These are phyloP conservation scores for Tapirus terrestris DNA, from an alignment of 2,113 vertebrate genomes.

Conservation along the genomic window DNA sequence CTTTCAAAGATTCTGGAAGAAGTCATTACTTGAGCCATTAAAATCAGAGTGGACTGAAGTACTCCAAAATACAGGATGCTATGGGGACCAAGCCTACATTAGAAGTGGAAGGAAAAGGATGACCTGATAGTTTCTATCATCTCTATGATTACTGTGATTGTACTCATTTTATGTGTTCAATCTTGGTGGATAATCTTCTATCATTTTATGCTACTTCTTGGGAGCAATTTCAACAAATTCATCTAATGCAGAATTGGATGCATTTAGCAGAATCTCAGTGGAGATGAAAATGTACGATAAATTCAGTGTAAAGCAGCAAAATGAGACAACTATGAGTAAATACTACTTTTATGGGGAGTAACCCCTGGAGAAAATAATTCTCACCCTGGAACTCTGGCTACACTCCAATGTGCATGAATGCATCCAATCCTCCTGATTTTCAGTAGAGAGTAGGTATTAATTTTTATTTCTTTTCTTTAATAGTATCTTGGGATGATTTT, in stretches of 20 bases:
- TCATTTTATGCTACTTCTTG: slow-evolving; percentile 65
- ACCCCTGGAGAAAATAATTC: not conserved
- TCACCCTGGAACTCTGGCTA: not conserved
- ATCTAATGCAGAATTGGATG: slow-evolving; percentile 52
- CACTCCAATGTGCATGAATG: not conserved
- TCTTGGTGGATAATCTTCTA: slow-evolving; percentile 52
- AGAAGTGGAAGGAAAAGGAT: not conserved
- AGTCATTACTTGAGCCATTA: slow-evolving; percentile 55
- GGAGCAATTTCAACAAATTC: slow-evolving; percentile 65
- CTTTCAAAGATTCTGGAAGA: slow-evolving; percentile 51
- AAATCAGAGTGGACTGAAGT: slow-evolving; percentile 32
- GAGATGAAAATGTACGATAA: slow-evolving; percentile 51
- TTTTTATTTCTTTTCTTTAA: slow-evolving; percentile 47
- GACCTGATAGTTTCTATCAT: not conserved
- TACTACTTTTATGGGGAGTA: not conserved
- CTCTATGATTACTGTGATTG: slow-evolving; percentile 44
- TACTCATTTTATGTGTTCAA: slow-evolving; percentile 60
- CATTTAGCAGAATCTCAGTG: slow-evolving; percentile 57
- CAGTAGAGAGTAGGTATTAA: not conserved
- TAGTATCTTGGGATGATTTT: slow-evolving; percentile 44
- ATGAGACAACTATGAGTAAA: not conserved
- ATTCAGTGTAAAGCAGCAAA: slow-evolving; percentile 45
- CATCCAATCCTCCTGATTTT: not conserved
- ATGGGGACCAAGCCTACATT: not conserved
- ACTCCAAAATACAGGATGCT: slow-evolving; percentile 25